phyloP scores from a whole-genome alignment of 2,888 invertebrate genomes.

The Drosophila niveifrons region DNA sequence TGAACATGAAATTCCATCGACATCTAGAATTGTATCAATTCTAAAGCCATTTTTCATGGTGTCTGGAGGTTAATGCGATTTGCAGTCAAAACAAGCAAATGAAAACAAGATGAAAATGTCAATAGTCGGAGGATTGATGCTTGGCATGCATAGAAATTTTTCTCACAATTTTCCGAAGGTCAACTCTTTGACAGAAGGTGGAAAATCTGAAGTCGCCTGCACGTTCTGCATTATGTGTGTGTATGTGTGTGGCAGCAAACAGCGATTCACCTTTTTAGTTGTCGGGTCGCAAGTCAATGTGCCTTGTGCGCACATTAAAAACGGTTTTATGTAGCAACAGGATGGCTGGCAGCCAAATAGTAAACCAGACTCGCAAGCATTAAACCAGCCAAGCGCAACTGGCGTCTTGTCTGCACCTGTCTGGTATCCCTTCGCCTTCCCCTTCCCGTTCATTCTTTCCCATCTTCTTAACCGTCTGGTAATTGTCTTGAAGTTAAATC shows the following conservation, averaged over 20 bases:
- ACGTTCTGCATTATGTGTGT: slow-evolving; percentile 1
- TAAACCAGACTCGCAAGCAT: not conserved
- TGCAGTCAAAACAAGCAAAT: slow-evolving; percentile 42
- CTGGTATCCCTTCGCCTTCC: not conserved
- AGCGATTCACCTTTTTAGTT: slow-evolving; percentile 46
- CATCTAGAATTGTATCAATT: not conserved
- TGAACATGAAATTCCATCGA: not conserved
- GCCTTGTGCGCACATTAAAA: slow-evolving; percentile 37
- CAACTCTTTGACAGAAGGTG: slow-evolving; percentile 33
- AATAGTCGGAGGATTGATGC: slow-evolving; percentile 39
- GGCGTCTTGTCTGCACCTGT: slow-evolving; percentile 34
- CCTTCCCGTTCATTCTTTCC: not conserved
- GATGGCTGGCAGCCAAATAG: slow-evolving; percentile 19
- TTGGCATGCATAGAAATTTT: slow-evolving; percentile 24
- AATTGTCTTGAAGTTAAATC: slow-evolving; percentile 41
- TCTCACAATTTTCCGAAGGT: slow-evolving; percentile 21
- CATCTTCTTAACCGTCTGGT: slow-evolving; percentile 32
- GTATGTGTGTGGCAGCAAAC: slow-evolving; percentile 9
- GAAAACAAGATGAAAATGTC: slow-evolving; percentile 50
- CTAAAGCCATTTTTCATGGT: not conserved
- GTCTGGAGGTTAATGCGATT: slow-evolving; percentile 56
- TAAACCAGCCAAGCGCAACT: slow-evolving; percentile 22
- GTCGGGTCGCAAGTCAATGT: slow-evolving; percentile 21
- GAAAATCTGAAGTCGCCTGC: not conserved
- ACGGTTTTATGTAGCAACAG: slow-evolving; percentile 10